These are phyloP conservation scores for Antitype chi DNA, from an alignment of 2,888 invertebrate species.

Conservation along the genomic window DNA sequence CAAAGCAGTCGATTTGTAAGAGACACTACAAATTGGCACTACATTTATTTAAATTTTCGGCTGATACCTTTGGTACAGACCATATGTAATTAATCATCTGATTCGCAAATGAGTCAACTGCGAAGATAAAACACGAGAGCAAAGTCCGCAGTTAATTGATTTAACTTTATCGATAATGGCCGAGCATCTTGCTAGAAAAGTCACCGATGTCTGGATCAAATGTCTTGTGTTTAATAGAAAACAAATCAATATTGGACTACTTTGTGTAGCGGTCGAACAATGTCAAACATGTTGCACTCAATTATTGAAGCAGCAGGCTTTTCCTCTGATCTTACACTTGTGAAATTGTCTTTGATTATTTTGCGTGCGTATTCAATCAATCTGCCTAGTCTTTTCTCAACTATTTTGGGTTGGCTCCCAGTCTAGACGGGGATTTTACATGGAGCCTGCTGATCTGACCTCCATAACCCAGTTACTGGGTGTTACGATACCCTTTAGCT, in stretches of 20 bases:
- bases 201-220: constrained; percentile 48
- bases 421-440: no score
- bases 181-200: constrained; percentile 37
- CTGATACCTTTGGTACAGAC: background rate
- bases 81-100: constrained; percentile 8
- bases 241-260: constrained; percentile 23
- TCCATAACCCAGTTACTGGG: no score
- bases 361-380: background rate
- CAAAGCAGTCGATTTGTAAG: background rate
- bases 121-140: constrained; percentile 38
- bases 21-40: background rate
- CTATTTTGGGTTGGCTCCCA: no score
- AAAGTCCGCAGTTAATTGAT: constrained; percentile 41
- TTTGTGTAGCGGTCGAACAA: constrained; percentile 46
- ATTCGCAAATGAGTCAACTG: constrained; percentile 32
- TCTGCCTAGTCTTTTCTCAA: no score
- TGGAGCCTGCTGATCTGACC: no score
- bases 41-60: background rate
- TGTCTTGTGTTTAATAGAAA: constrained; percentile 50
- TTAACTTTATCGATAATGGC: constrained; percentile 39
- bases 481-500: no score
- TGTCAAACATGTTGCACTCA: constrained; percentile 34
- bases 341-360: constrained; percentile 1
- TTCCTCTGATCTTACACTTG: background rate
- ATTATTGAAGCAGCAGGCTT: background rate